Evolutionary conservation across 2,113 vertebrate genomes (phyloP).

Genomic region (Mesembrinibis cayennensis): DNA sequence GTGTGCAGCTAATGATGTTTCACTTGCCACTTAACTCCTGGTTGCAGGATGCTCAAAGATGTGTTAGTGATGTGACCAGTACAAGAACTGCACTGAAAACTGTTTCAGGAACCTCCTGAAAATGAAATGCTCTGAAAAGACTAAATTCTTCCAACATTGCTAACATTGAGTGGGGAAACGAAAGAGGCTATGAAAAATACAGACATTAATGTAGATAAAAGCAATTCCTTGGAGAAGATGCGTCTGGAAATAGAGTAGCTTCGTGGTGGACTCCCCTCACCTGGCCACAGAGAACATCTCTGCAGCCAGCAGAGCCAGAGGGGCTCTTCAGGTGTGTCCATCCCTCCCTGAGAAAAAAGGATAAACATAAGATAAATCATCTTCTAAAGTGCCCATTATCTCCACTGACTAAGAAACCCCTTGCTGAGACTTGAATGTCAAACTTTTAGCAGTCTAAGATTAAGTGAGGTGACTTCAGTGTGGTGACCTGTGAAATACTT

Average conservation of each 20-base stretch:
- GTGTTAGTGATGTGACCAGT: too few species aligned
- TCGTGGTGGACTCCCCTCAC: fast-evolving
- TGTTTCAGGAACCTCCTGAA: not conserved
- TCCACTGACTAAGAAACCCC: not conserved
- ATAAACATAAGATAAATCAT: not conserved
- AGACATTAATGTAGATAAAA: not conserved
- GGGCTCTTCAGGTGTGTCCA: not conserved
- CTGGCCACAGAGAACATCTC: not conserved
- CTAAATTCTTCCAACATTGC: not conserved
- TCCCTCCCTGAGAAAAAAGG: not conserved
- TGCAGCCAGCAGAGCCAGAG: not conserved
- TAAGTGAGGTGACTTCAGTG: not conserved
- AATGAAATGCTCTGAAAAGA: not conserved
- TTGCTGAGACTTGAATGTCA: not conserved
- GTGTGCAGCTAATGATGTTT: not conserved
- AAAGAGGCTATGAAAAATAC: not conserved
- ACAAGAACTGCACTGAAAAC: not conserved
- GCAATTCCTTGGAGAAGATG: not conserved
- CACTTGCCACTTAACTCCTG: fast-evolving
- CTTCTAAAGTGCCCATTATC: not conserved
- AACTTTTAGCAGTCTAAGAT: not conserved
- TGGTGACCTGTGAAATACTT: not conserved
- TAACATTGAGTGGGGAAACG: not conserved
- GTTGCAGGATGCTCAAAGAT: not conserved
- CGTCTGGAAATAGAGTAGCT: not conserved